Conservation (phyloP, 2,113 vertebrate species). For the Xenus cinereus region DNA sequence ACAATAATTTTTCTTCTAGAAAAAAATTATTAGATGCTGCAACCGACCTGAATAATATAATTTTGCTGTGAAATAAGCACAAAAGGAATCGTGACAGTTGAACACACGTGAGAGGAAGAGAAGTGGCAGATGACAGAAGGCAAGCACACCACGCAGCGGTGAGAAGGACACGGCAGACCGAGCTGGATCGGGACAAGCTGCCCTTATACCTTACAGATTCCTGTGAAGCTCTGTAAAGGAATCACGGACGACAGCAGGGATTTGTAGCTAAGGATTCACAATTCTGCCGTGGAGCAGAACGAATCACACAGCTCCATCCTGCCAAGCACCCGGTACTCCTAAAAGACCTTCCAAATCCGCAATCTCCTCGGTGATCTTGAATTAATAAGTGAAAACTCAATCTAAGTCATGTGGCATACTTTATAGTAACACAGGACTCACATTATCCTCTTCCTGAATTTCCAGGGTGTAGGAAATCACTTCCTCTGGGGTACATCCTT, state of each 20-base stretch:
- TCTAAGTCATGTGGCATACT: neutral
- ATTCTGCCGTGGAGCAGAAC: slow-evolving; percentile 4
- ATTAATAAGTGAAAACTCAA: neutral
- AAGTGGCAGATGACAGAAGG: neutral
- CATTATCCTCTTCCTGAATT: slow-evolving; percentile 94
- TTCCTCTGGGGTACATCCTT: slow-evolving; percentile 88
- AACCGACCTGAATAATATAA: neutral
- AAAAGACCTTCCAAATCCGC: neutral
- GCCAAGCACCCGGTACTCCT: neutral
- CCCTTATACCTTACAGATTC: neutral
- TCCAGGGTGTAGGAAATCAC: slow-evolving; percentile 91
- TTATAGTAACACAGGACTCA: slow-evolving; percentile 52
- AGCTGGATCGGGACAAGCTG: neutral
- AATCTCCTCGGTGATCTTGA: neutral
- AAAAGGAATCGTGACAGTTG: accelerated
- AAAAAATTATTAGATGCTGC: neutral
- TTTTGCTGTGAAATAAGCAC: neutral
- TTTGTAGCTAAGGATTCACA: neutral
- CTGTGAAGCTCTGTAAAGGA: neutral
- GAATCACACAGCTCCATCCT: neutral
- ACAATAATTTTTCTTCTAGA: neutral
- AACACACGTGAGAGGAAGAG: neutral
- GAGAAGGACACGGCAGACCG: neutral
- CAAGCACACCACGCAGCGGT: neutral
- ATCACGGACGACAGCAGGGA: neutral